Conservation (phyloP, 2,888 invertebrate genomes). For the Mythimna loreyi region DNA sequence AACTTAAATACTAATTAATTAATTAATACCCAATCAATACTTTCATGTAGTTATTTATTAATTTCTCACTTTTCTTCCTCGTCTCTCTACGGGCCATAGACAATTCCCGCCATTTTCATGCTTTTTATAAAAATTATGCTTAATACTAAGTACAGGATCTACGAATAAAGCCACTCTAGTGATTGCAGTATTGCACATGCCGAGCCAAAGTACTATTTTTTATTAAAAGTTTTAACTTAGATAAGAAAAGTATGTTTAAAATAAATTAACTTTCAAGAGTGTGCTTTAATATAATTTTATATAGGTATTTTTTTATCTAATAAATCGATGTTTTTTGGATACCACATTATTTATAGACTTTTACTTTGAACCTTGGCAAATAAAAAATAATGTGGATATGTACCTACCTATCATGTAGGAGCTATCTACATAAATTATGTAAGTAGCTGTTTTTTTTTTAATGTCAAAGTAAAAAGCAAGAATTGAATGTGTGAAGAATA, state of each 20-base stretch:
- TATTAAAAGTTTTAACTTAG: not conserved
- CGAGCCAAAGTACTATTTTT: conserved; percentile 8
- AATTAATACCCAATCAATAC: conserved; percentile 48
- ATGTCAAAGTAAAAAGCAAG: conserved; percentile 21
- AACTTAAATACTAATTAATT: conserved; percentile 35
- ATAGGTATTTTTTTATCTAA: not conserved
- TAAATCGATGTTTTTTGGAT: not conserved
- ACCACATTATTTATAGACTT: not conserved
- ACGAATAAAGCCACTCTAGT: conserved; percentile 53
- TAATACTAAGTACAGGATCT: conserved; percentile 49
- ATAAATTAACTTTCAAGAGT: not conserved
- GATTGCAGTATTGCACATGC: conserved; percentile 44
- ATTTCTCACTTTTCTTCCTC: conserved; percentile 7
- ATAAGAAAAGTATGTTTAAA: not conserved
- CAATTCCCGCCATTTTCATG: conserved; percentile 21
- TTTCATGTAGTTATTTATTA: conserved; percentile 29
- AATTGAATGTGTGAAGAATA: conserved; percentile 44
- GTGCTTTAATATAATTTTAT: not conserved
- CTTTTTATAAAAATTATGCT: conserved; percentile 57
- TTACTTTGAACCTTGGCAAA: not conserved
- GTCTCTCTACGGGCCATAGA: conserved; percentile 7
- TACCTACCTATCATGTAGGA: not conserved
- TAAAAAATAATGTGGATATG: conserved; percentile 11
- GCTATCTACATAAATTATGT: not conserved
- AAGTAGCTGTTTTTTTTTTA: not conserved